Percentiles rank a stretch among this genome's conserved stretches.
These are phyloP conservation scores for Eilema caniola DNA, from an alignment of 2,888 invertebrate genomes.

Conservation along the genomic window DNA sequence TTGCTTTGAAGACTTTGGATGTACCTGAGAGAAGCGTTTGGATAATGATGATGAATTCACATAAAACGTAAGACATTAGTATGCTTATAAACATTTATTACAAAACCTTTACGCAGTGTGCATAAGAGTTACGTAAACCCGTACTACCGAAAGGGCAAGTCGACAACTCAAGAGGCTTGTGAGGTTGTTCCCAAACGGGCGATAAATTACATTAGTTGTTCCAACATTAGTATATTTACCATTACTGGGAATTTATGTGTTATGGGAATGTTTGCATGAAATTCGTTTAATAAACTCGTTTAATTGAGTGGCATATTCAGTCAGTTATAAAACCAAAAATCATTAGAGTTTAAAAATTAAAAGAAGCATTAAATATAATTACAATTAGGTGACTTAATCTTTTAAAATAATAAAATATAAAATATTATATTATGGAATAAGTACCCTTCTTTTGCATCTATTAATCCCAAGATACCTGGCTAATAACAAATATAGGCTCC, in stretches of 20 bases:
- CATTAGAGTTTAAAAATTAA: too few species aligned
- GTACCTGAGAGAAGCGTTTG: not conserved
- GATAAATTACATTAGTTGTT: constrained; percentile 25
- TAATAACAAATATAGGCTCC: not conserved
- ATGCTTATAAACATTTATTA: constrained; percentile 9
- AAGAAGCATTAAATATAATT: too few species aligned
- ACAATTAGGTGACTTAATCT: too few species aligned
- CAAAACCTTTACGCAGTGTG: constrained; percentile 18
- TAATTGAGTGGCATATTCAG: not conserved
- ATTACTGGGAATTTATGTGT: constrained; percentile 11
- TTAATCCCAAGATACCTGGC: not conserved
- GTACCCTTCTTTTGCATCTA: not conserved
- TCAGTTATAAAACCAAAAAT: not conserved
- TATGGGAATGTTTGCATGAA: constrained; percentile 2
- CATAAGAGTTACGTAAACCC: constrained; percentile 23
- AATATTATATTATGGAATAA: too few species aligned
- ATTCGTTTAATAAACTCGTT: not conserved
- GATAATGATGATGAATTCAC: not conserved
- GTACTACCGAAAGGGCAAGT: constrained; percentile 24
- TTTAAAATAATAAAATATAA: too few species aligned
- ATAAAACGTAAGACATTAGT: not conserved
- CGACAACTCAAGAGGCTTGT: constrained; percentile 18
- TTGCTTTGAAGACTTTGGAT: not conserved
- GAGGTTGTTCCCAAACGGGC: constrained; percentile 23
- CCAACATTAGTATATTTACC: constrained; percentile 6